Evolutionary conservation across 2,888 invertebrate genomes (phyloP).

Genomic region (Tiphia femorata): DNA sequence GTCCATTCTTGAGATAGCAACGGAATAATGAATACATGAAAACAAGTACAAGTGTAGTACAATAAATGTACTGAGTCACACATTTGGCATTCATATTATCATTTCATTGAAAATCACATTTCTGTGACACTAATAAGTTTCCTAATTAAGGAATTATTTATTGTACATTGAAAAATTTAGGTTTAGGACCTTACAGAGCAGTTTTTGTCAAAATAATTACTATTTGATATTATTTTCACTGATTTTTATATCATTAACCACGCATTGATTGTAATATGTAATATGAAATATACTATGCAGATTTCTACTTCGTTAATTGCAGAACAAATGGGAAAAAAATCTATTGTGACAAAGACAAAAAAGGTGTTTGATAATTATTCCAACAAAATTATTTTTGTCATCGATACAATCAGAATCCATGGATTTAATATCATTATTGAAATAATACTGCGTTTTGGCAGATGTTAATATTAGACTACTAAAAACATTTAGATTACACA

Average conservation of each 20-base stretch:
- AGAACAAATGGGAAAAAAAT: too few relatives aligned
- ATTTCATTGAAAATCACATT: constrained; percentile 9
- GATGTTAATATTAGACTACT: constrained; percentile 19
- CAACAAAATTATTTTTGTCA: not conserved
- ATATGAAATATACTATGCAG: not conserved
- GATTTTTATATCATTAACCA: not conserved
- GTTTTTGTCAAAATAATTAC: not conserved
- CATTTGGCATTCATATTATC: constrained; percentile 5
- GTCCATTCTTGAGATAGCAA: constrained; percentile 38
- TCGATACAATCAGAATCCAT: not conserved
- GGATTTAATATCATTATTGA: constrained; percentile 9
- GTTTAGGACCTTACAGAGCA: not conserved
- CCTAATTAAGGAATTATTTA: constrained; percentile 1
- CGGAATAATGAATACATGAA: constrained; percentile 20
- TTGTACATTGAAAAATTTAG: constrained; percentile 1
- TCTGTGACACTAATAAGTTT: not conserved
- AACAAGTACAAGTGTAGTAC: constrained; percentile 32
- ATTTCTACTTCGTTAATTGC: too few relatives aligned
- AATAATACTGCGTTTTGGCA: constrained; percentile 22
- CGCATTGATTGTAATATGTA: not conserved
- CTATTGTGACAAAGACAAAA: too few relatives aligned
- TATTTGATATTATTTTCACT: not conserved
- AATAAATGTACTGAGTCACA: constrained; percentile 22
- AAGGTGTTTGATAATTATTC: too few relatives aligned
- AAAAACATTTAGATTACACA: constrained; percentile 22